Evolutionary conservation across 1,140 invertebrate species (phyloP).

Genomic region (roundworm (Caenorhabditis elegans)): DNA sequence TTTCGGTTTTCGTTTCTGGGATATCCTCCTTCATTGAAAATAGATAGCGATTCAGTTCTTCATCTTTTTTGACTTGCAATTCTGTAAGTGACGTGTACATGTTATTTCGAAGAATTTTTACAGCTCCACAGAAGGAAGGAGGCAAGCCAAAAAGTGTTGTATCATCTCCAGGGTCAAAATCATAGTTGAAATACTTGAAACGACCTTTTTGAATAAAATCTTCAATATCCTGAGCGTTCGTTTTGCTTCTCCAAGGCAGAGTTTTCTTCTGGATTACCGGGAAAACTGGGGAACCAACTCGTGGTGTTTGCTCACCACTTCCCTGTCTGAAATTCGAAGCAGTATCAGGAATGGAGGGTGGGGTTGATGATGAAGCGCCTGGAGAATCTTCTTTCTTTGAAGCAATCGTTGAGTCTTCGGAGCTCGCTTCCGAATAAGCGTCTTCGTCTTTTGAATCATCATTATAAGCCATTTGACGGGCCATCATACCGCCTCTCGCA

Average conservation of each 20-base stretch:
- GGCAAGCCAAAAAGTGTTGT: conserved; percentile 60
- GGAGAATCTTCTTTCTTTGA: neutral
- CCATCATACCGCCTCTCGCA: conserved; percentile 35
- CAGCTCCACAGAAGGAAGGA: conserved; percentile 50
- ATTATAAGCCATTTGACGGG: conserved; percentile 33
- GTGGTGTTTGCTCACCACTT: conserved; percentile 61
- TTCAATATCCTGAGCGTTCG: conserved; percentile 55
- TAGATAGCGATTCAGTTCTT: conserved; percentile 53
- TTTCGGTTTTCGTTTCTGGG: conserved; percentile 53
- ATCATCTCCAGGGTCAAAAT: conserved; percentile 54
- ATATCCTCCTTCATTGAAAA: conserved; percentile 62
- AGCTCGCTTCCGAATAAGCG: conserved; percentile 9
- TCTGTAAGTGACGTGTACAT: conserved; percentile 9
- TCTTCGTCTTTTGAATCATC: conserved; percentile 45
- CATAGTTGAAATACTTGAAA: conserved; percentile 60
- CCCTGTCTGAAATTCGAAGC: neutral
- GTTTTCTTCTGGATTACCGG: neutral
- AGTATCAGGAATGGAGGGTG: neutral
- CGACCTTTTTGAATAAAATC: conserved; percentile 54
- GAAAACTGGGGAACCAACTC: conserved; percentile 50
- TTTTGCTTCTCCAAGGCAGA: conserved; percentile 61
- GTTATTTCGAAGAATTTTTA: conserved; percentile 52
- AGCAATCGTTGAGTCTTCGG: neutral
- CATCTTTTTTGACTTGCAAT: conserved; percentile 58
- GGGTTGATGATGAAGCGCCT: neutral